These are phyloP conservation scores for Stichodactyla helianthus DNA, from an alignment of 64 coral and sea anemone genomes.

Conservation along the genomic window DNA sequence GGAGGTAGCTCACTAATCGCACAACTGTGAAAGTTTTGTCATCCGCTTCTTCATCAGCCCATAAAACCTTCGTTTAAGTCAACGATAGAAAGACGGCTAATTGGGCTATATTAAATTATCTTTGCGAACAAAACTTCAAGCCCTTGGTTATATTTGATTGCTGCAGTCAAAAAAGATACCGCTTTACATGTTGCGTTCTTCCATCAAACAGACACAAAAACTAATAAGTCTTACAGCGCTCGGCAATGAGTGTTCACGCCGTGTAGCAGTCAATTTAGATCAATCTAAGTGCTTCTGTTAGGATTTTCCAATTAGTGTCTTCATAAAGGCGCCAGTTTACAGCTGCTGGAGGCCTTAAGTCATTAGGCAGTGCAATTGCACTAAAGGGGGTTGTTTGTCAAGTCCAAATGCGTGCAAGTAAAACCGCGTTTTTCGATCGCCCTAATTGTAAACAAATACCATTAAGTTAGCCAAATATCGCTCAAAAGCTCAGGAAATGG, in stretches of 20 bases:
- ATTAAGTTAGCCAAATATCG: conserved; percentile 38
- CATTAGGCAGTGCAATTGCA: conserved; percentile 21
- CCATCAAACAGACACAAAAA: conserved; percentile 10
- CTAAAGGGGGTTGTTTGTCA: conserved; percentile 32
- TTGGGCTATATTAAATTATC: conserved; percentile 7
- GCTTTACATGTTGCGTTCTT: conserved; percentile 7
- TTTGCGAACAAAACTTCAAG: background rate
- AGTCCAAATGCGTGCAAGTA: conserved; percentile 32
- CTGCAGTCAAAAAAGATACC: background rate
- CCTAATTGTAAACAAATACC: conserved; percentile 44
- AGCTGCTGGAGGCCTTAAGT: conserved; percentile 11
- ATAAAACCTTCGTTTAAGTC: conserved; percentile 7
- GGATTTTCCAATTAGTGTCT: conserved; percentile 38
- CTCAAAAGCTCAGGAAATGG: conserved; percentile 32
- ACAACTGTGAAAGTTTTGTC: conserved; percentile 6
- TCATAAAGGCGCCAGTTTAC: conserved; percentile 31
- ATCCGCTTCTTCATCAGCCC: background rate
- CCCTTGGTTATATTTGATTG: conserved; percentile 3
- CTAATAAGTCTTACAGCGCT: conserved; percentile 18
- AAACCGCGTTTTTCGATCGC: conserved; percentile 22
- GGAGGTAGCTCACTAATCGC: background rate
- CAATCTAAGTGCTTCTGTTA: conserved; percentile 36
- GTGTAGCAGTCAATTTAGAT: conserved; percentile 35
- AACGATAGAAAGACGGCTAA: background rate
- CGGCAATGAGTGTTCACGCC: conserved; percentile 21